These are phyloP conservation scores for Astatoreochromis straeleni DNA, from an alignment of 2,113 vertebrate genomes.

Conservation along the genomic window DNA sequence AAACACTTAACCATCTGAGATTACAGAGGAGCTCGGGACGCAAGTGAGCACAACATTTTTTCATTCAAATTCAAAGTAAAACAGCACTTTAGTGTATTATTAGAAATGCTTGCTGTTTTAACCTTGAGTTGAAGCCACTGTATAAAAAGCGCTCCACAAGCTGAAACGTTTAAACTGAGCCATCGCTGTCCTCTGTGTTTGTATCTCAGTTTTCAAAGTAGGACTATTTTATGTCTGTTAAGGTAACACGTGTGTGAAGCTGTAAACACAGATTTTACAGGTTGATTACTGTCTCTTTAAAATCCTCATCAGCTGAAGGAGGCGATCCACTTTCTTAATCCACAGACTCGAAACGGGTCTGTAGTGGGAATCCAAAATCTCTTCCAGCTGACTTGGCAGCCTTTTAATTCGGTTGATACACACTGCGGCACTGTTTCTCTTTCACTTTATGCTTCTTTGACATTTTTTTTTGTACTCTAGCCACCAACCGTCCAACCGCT, in stretches of 20 bases:
- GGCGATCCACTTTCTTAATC: conserved; percentile 54
- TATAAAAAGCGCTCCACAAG: not conserved
- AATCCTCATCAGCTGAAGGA: conserved; percentile 30
- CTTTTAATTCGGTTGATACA: not conserved
- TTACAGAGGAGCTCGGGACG: not conserved
- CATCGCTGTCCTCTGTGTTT: not conserved
- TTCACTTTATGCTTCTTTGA: not conserved
- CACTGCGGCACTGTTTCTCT: not conserved
- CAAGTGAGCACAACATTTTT: not conserved
- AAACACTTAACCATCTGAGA: not conserved
- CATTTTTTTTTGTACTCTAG: not conserved
- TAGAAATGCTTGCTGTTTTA: not conserved
- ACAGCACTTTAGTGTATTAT: not conserved
- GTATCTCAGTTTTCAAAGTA: not conserved
- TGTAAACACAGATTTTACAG: not conserved
- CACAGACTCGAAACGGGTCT: not conserved
- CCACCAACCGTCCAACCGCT: not conserved
- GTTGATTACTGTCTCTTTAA: conserved; percentile 30
- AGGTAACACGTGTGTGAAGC: not conserved
- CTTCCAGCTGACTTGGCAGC: conserved; percentile 14
- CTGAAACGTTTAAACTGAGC: not conserved
- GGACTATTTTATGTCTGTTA: not conserved
- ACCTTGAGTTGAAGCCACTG: not conserved
- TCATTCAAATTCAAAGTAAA: not conserved
- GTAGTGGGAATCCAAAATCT: not conserved